phyloP scores from a whole-genome alignment of 2,888 invertebrate genomes.

The Macrophya annulata region DNA sequence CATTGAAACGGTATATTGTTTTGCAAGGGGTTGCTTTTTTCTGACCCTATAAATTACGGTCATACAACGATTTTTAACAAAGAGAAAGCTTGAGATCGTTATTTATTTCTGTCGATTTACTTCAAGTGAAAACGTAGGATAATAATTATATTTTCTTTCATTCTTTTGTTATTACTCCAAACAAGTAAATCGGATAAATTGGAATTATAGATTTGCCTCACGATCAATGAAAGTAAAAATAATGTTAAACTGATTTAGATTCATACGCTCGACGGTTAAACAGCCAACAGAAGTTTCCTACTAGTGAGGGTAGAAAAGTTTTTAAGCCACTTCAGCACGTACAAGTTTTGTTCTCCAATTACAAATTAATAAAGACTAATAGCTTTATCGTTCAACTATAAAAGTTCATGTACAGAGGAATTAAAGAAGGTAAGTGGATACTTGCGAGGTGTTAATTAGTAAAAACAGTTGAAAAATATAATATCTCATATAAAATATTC shows the following conservation, averaged over 20 bases:
- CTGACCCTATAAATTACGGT: slow-evolving; percentile 39
- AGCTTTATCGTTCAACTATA: slow-evolving; percentile 73
- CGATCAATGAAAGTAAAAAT: slow-evolving; percentile 4
- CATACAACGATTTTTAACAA: slow-evolving; percentile 26
- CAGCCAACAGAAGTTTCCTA: slow-evolving; percentile 36
- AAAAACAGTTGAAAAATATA: slow-evolving; percentile 28
- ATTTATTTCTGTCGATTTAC: slow-evolving; percentile 25
- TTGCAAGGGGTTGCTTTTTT: slow-evolving; percentile 40
- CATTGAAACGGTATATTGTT: slow-evolving; percentile 54
- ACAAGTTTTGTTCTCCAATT: slow-evolving; percentile 71
- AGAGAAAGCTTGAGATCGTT: slow-evolving; percentile 15
- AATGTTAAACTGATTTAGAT: slow-evolving; percentile 45
- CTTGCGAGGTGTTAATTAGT: slow-evolving; percentile 37
- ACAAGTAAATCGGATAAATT: slow-evolving; percentile 9
- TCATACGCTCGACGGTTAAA: slow-evolving; percentile 35
- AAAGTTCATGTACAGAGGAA: slow-evolving; percentile 63
- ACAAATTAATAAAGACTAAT: slow-evolving; percentile 75
- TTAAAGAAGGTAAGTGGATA: slow-evolving; percentile 60
- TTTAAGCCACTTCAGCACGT: slow-evolving; percentile 60
- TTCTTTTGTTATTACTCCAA: background rate
- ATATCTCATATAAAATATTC: slow-evolving; percentile 11
- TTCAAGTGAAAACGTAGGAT: background rate
- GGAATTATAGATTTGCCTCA: background rate
- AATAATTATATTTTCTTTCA: background rate
- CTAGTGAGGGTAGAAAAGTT: slow-evolving; percentile 36